Percentiles rank a stretch among this genome's conserved stretches.
Conservation (phyloP, 2,797 vertebrate genomes). For the Chrosomus eos region DNA sequence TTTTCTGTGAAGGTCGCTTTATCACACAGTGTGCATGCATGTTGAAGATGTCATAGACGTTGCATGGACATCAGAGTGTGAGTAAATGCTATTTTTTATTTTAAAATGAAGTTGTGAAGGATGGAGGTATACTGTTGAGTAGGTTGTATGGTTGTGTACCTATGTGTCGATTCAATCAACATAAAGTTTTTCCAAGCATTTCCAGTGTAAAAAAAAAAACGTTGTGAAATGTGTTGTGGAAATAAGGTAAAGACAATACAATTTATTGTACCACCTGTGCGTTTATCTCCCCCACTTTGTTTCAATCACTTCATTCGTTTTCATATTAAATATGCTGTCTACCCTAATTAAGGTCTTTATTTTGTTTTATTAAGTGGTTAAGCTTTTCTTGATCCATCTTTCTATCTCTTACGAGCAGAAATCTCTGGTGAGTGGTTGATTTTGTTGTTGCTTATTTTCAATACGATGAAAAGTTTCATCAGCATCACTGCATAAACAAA, state of each 20-base stretch:
- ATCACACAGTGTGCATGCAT: background rate
- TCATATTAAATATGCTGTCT: background rate
- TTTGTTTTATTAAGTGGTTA: conserved; percentile 3
- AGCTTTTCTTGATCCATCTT: conserved; percentile 48
- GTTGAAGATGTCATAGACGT: background rate
- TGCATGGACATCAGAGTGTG: background rate
- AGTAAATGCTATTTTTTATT: background rate
- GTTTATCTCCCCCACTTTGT: background rate
- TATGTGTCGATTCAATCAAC: background rate
- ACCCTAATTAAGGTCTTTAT: background rate
- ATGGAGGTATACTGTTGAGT: background rate
- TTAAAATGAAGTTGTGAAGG: background rate
- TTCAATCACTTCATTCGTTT: background rate
- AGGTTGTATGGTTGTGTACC: background rate
- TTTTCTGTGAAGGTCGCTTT: conserved; percentile 6
- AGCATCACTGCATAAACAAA: conserved; percentile 37
- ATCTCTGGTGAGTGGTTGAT: conserved; percentile 39
- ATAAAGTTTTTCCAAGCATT: background rate
- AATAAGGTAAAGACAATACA: background rate
- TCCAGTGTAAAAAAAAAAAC: background rate
- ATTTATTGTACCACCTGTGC: background rate
- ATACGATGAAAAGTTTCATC: conserved; percentile 56
- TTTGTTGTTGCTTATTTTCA: conserved; percentile 23
- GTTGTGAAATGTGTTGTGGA: background rate
- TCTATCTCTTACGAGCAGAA: conserved; percentile 5